phyloP scores from a whole-genome alignment of 2,888 invertebrate species.

The Andrena praecox region DNA sequence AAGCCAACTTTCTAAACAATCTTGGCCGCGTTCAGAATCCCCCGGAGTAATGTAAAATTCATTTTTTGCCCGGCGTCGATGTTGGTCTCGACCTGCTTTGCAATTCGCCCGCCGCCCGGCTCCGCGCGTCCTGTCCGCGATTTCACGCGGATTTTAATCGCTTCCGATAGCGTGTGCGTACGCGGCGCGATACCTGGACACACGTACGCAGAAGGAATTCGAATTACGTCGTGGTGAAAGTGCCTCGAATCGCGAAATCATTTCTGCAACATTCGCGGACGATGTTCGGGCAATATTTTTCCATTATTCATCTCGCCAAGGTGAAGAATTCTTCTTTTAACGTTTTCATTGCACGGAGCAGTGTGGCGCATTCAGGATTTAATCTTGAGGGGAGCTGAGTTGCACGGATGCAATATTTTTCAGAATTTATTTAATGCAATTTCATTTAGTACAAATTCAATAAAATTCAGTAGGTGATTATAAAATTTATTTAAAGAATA shows the following conservation, averaged over 20 bases:
- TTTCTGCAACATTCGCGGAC: neutral
- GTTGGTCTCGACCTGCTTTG: slow-evolving; percentile 15
- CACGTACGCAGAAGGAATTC: slow-evolving; percentile 34
- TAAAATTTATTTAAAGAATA: no score
- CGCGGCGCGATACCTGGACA: slow-evolving; percentile 5
- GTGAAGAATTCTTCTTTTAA: no score
- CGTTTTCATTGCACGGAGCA: no score
- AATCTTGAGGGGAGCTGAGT: no score
- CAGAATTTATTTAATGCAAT: no score
- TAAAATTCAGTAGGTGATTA: no score
- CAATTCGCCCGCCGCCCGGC: neutral
- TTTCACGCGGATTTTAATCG: slow-evolving; percentile 44
- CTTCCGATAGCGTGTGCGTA: neutral
- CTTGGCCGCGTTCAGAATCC: slow-evolving; percentile 48
- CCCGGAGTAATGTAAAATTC: slow-evolving; percentile 50
- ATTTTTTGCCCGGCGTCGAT: slow-evolving; percentile 34
- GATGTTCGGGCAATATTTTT: neutral
- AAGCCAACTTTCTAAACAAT: slow-evolving; percentile 54
- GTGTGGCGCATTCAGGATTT: no score
- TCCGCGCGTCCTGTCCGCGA: slow-evolving; percentile 18
- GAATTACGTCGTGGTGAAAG: slow-evolving; percentile 45
- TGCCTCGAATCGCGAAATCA: slow-evolving; percentile 38
- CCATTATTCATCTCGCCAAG: neutral
- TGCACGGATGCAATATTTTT: no score
- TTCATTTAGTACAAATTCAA: no score